These are phyloP conservation scores for Chymomyza costata DNA, from an alignment of 1,140 invertebrate genomes.

Conservation along the genomic window DNA sequence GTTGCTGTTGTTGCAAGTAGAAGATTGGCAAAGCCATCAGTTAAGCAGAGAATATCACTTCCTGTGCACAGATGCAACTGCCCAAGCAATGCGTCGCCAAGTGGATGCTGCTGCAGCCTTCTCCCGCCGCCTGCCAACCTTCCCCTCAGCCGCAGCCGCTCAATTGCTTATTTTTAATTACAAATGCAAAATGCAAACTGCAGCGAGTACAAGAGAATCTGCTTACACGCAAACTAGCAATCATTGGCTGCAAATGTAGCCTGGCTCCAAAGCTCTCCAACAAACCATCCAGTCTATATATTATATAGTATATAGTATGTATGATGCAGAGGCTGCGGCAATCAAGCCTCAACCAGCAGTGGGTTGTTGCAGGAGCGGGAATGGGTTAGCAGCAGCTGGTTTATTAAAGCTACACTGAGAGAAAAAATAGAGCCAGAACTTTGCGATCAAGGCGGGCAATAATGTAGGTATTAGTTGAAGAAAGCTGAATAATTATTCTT, in stretches of 20 bases:
- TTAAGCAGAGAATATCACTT: conserved; percentile 54
- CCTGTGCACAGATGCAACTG: conserved; percentile 38
- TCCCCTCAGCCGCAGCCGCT: conserved; percentile 38
- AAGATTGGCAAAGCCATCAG: conserved; percentile 35
- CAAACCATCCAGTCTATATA: conserved; percentile 49
- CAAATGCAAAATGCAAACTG: conserved; percentile 65
- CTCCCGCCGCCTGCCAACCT: too few relatives aligned
- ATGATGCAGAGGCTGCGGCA: conserved; percentile 11
- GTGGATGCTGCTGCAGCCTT: too few relatives aligned
- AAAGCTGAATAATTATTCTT: too few relatives aligned
- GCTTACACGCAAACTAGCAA: conserved; percentile 45
- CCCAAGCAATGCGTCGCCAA: conserved; percentile 5
- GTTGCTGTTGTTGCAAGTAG: too few relatives aligned
- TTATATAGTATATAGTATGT: conserved; percentile 31
- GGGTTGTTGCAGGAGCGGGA: conserved; percentile 44
- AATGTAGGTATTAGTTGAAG: too few relatives aligned
- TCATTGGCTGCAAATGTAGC: conserved; percentile 51
- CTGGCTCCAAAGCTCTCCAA: too few relatives aligned
- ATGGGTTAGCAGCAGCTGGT: conserved; percentile 13
- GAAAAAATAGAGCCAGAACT: too few relatives aligned
- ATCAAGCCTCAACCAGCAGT: conserved; percentile 32
- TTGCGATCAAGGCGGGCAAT: too few relatives aligned
- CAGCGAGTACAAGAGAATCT: conserved; percentile 29
- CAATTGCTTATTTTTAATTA: conserved; percentile 73
- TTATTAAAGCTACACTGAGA: too few relatives aligned